These are phyloP conservation scores for Gouania willdenowi DNA, from an alignment of 2,797 vertebrate genomes.

Conservation along the genomic window DNA sequence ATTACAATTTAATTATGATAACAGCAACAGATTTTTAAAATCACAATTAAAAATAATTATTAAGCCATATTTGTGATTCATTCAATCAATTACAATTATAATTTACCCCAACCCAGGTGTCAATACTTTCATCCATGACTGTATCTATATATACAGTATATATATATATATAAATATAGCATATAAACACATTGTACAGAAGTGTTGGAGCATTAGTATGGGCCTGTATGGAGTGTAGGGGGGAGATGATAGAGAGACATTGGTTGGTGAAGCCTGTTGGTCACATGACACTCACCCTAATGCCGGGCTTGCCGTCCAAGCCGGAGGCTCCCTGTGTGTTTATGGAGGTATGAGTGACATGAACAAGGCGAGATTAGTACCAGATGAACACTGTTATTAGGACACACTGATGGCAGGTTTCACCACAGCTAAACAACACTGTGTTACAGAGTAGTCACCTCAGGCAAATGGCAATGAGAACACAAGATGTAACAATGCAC, in stretches of 20 bases:
- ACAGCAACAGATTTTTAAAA: too few species aligned
- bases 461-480: slow-evolving; percentile 49
- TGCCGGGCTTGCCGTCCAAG: slow-evolving; percentile 99
- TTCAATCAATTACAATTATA: too few species aligned
- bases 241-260: slow-evolving; percentile 26
- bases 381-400: slow-evolving; percentile 78
- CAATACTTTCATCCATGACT: too few species aligned
- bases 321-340: slow-evolving; percentile 98
- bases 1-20: too few species aligned
- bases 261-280: slow-evolving; percentile 70
- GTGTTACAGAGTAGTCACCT: slow-evolving; percentile 45
- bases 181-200: too few species aligned
- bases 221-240: slow-evolving; percentile 22
- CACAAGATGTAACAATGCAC: slow-evolving; percentile 30
- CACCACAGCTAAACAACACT: slow-evolving; percentile 56
- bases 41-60: too few species aligned
- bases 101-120: too few species aligned
- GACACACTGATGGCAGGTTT: slow-evolving; percentile 70
- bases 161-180: too few species aligned
- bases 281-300: slow-evolving; percentile 91
- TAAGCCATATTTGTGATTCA: too few species aligned
- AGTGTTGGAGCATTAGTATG: too few species aligned
- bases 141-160: too few species aligned
- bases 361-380: slow-evolving; percentile 95
- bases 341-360: slow-evolving; percentile 94